Percentiles rank a stretch among this genome's conserved stretches.
phyloP scores from a whole-genome alignment of 2,888 invertebrate genomes.

The Belgica antarctica region DNA sequence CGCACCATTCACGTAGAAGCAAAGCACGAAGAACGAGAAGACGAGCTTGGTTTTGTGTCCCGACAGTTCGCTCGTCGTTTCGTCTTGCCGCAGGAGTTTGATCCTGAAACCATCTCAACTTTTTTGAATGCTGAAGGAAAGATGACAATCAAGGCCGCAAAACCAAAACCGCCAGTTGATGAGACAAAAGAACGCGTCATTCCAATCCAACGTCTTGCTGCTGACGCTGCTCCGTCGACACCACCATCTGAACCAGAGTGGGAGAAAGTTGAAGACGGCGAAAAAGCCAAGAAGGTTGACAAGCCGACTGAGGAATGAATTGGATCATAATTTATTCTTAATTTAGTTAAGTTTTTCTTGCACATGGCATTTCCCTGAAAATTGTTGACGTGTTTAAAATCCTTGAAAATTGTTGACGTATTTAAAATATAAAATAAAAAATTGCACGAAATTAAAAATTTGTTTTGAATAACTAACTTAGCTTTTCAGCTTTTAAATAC shows the following conservation, averaged over 20 bases:
- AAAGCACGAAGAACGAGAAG: conserved; percentile 27
- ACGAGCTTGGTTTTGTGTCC: conserved; percentile 28
- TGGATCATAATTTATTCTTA: neutral
- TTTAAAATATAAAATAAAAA: neutral
- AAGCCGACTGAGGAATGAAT: neutral
- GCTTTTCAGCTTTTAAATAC: neutral
- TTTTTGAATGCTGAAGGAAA: conserved; percentile 16
- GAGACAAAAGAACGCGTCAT: conserved; percentile 29
- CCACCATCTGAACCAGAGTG: neutral
- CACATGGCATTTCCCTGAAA: no score
- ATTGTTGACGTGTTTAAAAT: neutral
- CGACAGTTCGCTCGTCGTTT: conserved; percentile 28
- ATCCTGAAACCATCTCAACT: conserved; percentile 27
- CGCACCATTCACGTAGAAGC: conserved; percentile 21
- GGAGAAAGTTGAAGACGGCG: neutral
- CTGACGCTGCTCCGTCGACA: neutral
- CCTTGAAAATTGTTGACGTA: no score
- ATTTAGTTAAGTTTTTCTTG: neutral
- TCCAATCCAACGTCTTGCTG: conserved; percentile 31
- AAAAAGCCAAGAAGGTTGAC: neutral
- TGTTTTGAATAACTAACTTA: no score
- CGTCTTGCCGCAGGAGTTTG: conserved; percentile 25
- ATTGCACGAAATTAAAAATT: neutral
- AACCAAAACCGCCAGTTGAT: conserved; percentile 22
- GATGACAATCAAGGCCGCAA: conserved; percentile 24